phyloP scores from a whole-genome alignment of 2,113 vertebrate genomes.

The Barnardius zonarius region DNA sequence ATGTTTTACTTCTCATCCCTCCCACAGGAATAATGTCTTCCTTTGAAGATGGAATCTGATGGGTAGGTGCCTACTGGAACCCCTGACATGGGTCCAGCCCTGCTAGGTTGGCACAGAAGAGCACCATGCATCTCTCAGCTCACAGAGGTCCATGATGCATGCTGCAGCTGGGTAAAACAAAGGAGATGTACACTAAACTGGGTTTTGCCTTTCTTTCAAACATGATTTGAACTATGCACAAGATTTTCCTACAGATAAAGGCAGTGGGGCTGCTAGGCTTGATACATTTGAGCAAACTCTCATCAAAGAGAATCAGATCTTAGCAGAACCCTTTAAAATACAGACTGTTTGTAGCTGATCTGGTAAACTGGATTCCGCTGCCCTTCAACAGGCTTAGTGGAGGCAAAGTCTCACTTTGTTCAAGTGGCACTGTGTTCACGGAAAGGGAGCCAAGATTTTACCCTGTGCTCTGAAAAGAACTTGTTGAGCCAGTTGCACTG shows the following conservation, averaged over 20 bases:
- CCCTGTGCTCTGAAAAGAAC: rapidly evolving
- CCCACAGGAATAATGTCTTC: background rate
- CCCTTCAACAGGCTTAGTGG: background rate
- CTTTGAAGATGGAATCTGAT: background rate
- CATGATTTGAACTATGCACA: background rate
- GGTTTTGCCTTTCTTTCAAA: background rate
- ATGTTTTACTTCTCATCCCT: background rate
- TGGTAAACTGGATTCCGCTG: background rate
- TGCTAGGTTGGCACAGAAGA: background rate
- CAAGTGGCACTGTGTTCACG: background rate
- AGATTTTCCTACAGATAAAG: background rate
- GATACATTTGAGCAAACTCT: background rate
- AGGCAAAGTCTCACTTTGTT: background rate
- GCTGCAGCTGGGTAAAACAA: background rate
- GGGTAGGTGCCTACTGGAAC: background rate
- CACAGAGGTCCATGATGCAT: rapidly evolving
- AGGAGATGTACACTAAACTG: background rate
- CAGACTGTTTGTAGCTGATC: background rate
- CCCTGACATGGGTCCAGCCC: background rate
- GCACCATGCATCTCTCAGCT: rapidly evolving
- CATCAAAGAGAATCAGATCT: background rate
- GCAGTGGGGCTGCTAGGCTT: background rate
- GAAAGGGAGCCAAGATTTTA: background rate
- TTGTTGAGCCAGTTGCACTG: background rate
- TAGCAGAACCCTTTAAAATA: background rate